Conservation (phyloP, 2,113 vertebrate genomes). For the Leucopsar rothschildi region DNA sequence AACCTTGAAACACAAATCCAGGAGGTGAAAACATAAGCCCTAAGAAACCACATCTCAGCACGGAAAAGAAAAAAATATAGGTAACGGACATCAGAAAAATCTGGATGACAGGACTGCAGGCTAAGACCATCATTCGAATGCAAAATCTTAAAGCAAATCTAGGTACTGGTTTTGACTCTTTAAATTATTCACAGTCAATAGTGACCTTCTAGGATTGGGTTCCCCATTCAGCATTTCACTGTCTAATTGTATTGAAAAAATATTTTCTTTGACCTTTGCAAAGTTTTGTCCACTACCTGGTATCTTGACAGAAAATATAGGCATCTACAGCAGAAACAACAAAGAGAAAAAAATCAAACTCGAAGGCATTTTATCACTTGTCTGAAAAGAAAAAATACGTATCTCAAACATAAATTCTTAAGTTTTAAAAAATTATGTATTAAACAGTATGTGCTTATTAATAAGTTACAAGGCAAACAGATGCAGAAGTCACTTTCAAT, state of each 20-base stretch:
- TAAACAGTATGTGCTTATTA: constrained; percentile 3
- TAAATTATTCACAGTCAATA: neutral
- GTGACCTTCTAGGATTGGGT: neutral
- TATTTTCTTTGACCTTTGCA: neutral
- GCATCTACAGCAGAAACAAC: neutral
- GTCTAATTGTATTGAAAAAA: neutral
- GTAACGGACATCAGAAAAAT: neutral
- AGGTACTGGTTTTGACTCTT: neutral
- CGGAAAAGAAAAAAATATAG: neutral
- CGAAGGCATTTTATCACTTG: neutral
- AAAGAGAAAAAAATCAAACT: neutral
- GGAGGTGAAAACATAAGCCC: neutral
- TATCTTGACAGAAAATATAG: neutral
- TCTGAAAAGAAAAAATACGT: neutral
- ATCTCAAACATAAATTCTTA: neutral
- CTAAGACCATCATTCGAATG: neutral
- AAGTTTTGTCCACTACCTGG: neutral
- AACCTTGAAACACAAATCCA: neutral
- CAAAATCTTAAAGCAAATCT: neutral
- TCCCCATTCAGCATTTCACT: neutral
- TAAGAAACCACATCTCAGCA: neutral
- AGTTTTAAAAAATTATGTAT: neutral
- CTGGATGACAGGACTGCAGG: neutral
- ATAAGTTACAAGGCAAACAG: constrained; percentile 19
- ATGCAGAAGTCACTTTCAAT: constrained; percentile 41